Percentiles rank a stretch among this genome's conserved stretches.
Conservation (phyloP, 2,888 invertebrate genomes). For the Patella ulyssiponensis region DNA sequence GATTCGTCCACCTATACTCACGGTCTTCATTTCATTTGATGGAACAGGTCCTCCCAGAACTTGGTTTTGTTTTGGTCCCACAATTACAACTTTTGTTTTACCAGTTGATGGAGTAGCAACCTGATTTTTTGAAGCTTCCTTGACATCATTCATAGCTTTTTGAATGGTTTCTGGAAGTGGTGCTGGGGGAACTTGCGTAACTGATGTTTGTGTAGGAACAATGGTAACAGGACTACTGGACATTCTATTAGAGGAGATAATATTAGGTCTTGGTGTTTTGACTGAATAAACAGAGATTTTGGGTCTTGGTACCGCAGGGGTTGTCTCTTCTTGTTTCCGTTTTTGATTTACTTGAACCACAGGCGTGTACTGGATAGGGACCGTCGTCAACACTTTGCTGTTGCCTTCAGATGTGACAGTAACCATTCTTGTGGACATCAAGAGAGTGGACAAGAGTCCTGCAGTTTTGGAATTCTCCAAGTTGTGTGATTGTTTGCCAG, state of each 20-base stretch:
- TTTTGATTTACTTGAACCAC: neutral
- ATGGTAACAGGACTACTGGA: no score
- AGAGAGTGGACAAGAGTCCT: conserved; percentile 35
- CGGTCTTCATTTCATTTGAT: neutral
- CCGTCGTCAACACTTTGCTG: neutral
- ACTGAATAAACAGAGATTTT: neutral
- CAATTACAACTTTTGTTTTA: conserved; percentile 1
- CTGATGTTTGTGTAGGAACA: no score
- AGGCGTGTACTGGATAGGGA: neutral
- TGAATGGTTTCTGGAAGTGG: neutral
- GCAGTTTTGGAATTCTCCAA: conserved; percentile 39
- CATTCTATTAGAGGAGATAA: neutral
- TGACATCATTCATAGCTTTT: neutral
- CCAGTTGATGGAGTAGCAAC: neutral
- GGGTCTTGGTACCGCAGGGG: neutral
- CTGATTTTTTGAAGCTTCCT: neutral
- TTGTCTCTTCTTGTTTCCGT: neutral
- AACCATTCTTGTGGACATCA: conserved; percentile 25
- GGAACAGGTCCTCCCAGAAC: neutral
- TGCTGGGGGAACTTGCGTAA: neutral
- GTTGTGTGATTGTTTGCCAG: conserved; percentile 25
- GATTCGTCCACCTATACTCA: neutral
- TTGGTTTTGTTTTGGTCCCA: neutral
- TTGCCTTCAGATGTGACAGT: neutral
- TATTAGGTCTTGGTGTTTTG: neutral